phyloP scores from a whole-genome alignment of 2,797 vertebrate genomes.

The Myotis daubentonii region DNA sequence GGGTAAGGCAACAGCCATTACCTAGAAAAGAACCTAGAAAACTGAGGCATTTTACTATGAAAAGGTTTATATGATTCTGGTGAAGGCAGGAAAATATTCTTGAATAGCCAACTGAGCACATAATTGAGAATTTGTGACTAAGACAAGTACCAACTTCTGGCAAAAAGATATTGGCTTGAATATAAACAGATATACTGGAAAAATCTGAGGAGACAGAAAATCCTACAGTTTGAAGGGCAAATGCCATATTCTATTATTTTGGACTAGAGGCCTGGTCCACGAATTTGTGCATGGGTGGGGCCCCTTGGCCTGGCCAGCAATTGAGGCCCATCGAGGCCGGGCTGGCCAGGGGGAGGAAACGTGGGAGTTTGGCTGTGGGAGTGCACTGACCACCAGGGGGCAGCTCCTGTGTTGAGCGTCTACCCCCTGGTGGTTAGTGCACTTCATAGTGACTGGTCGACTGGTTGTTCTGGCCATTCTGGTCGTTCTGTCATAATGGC shows the following conservation, averaged over 20 bases:
- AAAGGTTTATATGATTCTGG: not conserved
- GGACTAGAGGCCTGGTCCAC: no score
- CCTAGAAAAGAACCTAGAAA: not conserved
- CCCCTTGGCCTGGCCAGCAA: no score
- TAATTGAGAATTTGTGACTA: constrained; percentile 10
- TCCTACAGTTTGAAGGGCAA: not conserved
- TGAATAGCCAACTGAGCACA: not conserved
- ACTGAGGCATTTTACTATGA: not conserved
- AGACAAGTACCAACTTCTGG: constrained; percentile 1
- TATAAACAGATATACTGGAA: constrained; percentile 19
- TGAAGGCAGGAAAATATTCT: constrained; percentile 13
- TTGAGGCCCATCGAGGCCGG: no score
- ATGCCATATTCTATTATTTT: not conserved
- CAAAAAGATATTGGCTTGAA: constrained; percentile 37
- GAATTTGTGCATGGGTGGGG: no score
- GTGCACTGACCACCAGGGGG: no score
- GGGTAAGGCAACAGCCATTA: not conserved
- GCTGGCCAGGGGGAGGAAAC: no score
- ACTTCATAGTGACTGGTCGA: no score
- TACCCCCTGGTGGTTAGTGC: no score
- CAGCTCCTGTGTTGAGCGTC: no score
- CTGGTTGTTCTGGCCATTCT: no score
- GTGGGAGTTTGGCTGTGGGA: no score
- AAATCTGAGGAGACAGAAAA: constrained; percentile 12
- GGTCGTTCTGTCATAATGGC: no score